phyloP scores from a whole-genome alignment of 2,797 vertebrate species.

The Neomorphus geoffroyi region DNA sequence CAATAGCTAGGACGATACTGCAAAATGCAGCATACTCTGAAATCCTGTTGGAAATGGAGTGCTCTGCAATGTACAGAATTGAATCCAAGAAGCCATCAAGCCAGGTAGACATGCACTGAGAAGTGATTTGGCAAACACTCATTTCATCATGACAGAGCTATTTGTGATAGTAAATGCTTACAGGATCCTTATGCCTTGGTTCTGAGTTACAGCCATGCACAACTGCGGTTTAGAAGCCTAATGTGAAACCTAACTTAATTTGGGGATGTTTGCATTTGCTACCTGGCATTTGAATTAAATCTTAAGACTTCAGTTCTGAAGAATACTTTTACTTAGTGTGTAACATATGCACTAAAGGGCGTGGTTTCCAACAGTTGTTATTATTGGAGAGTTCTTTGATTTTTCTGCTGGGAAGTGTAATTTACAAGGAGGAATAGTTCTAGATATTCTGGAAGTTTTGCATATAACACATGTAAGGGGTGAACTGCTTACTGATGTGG shows the following conservation, averaged over 20 bases:
- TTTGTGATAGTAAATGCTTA: background rate
- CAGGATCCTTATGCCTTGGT: background rate
- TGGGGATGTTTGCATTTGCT: background rate
- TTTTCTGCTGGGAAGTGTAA: background rate
- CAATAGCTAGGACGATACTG: background rate
- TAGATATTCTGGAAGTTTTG: background rate
- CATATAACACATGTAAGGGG: background rate
- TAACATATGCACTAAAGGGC: background rate
- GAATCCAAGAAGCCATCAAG: conserved; percentile 1
- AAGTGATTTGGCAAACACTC: background rate
- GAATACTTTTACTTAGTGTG: background rate
- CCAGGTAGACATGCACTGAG: background rate
- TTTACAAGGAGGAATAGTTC: background rate
- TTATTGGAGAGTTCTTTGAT: background rate
- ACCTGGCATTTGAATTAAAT: background rate
- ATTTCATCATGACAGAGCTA: background rate
- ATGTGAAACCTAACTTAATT: background rate
- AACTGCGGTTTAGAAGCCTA: background rate
- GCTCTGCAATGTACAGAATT: background rate
- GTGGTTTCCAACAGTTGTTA: background rate
- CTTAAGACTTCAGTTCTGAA: background rate
- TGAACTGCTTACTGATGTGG: background rate
- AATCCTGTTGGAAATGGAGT: background rate
- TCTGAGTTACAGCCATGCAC: background rate
- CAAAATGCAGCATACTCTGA: background rate